Evolutionary conservation across 2,797 vertebrate species (phyloP), one percentile per base, ranked within the genome.

Genomic region (Myotis vivesi): DNA sequence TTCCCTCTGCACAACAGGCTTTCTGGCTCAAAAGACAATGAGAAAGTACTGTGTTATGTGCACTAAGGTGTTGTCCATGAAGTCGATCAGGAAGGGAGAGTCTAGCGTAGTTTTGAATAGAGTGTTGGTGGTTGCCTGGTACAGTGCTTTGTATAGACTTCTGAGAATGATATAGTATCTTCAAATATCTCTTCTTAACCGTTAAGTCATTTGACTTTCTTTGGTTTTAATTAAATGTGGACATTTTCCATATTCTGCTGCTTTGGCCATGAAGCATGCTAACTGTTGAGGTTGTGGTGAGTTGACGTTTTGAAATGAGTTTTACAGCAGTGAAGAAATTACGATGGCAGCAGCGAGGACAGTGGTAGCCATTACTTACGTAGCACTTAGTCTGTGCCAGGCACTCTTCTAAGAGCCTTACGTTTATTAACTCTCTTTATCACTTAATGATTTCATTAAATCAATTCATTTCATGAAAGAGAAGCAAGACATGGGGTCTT

Each of bases 391-490:
- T 69, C 62, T 80, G 30, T 44, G 75, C 71, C n/a, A 30, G 80
- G 62, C 36, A 23, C 16, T 46, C n/a, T 81, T 81, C 41, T 71
- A 15, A 89, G 83, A 36, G 53, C 71, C 69, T 71, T 57, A n/a
- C 17, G 1, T 79, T 75, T 83, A 41, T 62, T 62, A 91, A 79
- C 83, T 85, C 62, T 89, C 95, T 80, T 73, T 71, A 57, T 93
- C 68, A 87, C 76, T 87, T 76, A 79, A 84, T 85, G 49, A 86
- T 90, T 94, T 88, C 30, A 83, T 89, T 89, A 69, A 69, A 66
- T 82, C 44, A 88, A 0, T 73, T 92, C 38, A 82, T 38, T 87
- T 88, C 79, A 57, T 53, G 66, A 95, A 92, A 92, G 91, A 38
- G 59, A 94, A 94, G 84, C 75, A 84, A 81, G 80, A 66, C 15